Base-by-base conservation (phyloP, 2,797 vertebrate genomes). In the Enteromius mattozi region DNA sequence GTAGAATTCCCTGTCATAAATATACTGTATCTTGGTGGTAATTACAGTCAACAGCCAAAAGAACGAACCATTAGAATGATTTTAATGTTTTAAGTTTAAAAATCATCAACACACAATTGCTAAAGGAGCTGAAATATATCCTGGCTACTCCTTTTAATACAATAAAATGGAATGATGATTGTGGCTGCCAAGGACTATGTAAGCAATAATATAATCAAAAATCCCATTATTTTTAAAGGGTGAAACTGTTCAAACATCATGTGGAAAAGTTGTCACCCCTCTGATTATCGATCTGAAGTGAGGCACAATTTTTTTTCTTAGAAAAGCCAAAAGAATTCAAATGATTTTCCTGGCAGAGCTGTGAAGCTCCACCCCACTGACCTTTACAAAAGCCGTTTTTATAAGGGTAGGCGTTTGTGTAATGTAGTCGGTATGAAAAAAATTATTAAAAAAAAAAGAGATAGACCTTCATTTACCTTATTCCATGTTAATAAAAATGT, bases 321-420 rank as follows among this genome's bases (percentile, higher is more conserved):
- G 35, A 69, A 80, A 69, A 51, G 16, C 69, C 13, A 17, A 65
- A 51, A 5, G 4, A n/a, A 45, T 47, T 47, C 8, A 74, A 47
- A 63, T 47, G 1, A 81, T 81, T 17, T 37, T 82, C 10, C 35
- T 51, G 54, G 17, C 19, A 49, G 61, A 79, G 27, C 61, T 66
- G 10, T 66, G 27, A 65, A 79, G 42, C 45, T 72, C 72, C 40
- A 70, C 51, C 1, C 54, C 69, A 63, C 54, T 63, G 54, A 82
- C 21, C 69, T 74, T 45, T 4, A 4, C 19, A 68, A 79, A 6
- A 79, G 17, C 78, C 47, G 2, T 37, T 74, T 74, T 74, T 8
- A 74, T 24, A 47, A 30, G 17, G 72, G 49, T 37, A 80, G 30
- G 19, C 12, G 12, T 74, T 61, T 72, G 68, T 70, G 66, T 9